phyloP scores from a whole-genome alignment of 2,888 invertebrate genomes.

The Auanema sp. region DNA sequence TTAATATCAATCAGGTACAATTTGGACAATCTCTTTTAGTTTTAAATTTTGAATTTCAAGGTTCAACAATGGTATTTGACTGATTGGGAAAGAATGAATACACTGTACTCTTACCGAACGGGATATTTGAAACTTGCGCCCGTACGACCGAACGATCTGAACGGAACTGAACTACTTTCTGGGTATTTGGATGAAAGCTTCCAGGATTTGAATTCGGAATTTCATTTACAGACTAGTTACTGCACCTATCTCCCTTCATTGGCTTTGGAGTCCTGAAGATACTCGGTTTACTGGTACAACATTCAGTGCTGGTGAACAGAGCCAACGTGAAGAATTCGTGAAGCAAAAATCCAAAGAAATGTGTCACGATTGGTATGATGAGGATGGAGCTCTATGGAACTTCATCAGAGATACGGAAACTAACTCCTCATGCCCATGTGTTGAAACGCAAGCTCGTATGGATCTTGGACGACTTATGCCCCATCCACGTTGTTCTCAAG shows the following conservation, averaged over 20 bases:
- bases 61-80: conserved; percentile 59
- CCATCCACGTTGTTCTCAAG: conserved; percentile 58
- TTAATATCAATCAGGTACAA: conserved; percentile 57
- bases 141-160: conserved; percentile 53
- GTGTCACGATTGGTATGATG: conserved; percentile 64
- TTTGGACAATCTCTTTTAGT: too few species aligned
- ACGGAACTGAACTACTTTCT: conserved; percentile 50
- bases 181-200: conserved; percentile 37
- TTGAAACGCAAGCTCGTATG: conserved; percentile 81
- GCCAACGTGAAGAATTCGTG: conserved; percentile 44
- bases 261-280: conserved; percentile 60
- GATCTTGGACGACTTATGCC: conserved; percentile 92
- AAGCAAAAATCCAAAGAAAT: conserved; percentile 58
- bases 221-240: conserved; percentile 51
- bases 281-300: conserved; percentile 47
- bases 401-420: conserved; percentile 63
- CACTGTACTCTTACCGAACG: conserved; percentile 59
- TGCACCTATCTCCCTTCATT: conserved; percentile 63
- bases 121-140: conserved; percentile 63
- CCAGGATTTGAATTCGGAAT: too few species aligned
- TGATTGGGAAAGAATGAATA: conserved; percentile 61
- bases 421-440: conserved; percentile 76
- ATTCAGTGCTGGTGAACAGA: conserved; percentile 31
- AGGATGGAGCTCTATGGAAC: conserved; percentile 62
- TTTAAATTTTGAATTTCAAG: conserved; percentile 13